These are phyloP conservation scores for Petrocephalus sullivani DNA, from an alignment of 2,797 vertebrate genomes.

Conservation along the genomic window DNA sequence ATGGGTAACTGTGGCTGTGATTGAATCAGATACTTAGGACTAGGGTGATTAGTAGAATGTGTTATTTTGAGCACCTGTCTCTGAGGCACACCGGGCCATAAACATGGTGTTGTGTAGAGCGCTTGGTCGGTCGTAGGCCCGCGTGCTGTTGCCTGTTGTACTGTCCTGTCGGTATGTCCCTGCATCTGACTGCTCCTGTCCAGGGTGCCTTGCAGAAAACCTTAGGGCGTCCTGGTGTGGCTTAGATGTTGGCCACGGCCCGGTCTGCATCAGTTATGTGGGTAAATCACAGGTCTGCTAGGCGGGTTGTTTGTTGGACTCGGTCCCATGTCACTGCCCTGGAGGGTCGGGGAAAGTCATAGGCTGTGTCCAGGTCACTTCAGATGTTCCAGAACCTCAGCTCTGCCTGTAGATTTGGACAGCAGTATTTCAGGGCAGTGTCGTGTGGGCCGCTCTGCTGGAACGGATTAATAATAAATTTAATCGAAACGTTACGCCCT, in stretches of 20 bases:
- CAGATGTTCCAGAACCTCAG: neutral
- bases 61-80: neutral
- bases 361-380: neutral
- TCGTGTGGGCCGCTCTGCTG: neutral
- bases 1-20: neutral
- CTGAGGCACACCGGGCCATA: neutral
- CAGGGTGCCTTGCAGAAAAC: neutral
- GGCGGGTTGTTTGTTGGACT: neutral
- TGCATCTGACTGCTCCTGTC: neutral
- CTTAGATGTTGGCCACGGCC: neutral
- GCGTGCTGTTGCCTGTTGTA: neutral
- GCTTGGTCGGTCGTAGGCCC: neutral
- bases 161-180: neutral
- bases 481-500: neutral
- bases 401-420: neutral
- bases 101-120: neutral
- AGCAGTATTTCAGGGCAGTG: neutral
- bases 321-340: neutral
- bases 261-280: neutral
- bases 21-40: neutral
- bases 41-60: neutral
- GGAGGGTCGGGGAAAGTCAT: neutral
- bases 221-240: neutral
- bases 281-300: neutral
- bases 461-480: neutral